These are phyloP conservation scores for Stegastes partitus DNA, from an alignment of 2,113 vertebrate genomes.

Conservation along the genomic window DNA sequence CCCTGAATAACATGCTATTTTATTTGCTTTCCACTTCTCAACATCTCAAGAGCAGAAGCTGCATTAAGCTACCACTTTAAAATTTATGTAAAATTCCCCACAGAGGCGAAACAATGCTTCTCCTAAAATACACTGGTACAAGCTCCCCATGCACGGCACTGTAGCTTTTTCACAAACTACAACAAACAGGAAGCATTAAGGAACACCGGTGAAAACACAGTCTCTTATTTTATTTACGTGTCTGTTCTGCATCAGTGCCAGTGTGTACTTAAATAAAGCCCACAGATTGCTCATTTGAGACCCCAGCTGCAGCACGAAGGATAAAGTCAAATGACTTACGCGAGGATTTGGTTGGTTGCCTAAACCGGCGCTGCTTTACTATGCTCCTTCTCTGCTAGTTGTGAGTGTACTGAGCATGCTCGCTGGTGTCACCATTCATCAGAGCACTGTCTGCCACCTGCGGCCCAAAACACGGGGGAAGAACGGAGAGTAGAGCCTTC, in stretches of 20 bases:
- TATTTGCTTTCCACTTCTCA: neutral
- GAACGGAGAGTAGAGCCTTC: conserved; percentile 17
- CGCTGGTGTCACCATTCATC: conserved; percentile 65
- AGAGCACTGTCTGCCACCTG: conserved; percentile 64
- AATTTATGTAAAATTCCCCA: conserved; percentile 38
- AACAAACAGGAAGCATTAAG: conserved; percentile 41
- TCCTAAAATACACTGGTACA: conserved; percentile 39
- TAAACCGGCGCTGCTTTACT: conserved; percentile 37
- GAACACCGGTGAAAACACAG: conserved; percentile 18
- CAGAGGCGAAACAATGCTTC: conserved; percentile 7
- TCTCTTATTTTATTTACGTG: conserved; percentile 20
- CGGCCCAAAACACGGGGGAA: conserved; percentile 42
- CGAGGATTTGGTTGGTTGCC: conserved; percentile 28
- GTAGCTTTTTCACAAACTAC: conserved; percentile 28
- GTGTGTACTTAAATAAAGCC: conserved; percentile 38
- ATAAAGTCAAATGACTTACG: conserved; percentile 46
- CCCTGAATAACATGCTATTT: neutral
- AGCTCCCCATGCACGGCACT: conserved; percentile 48
- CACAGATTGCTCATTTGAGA: conserved; percentile 37
- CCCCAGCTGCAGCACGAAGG: conserved; percentile 22
- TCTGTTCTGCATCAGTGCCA: conserved; percentile 14
- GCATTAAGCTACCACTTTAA: neutral
- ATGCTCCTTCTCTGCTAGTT: conserved; percentile 27
- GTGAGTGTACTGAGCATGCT: conserved; percentile 46
- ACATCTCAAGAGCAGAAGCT: neutral